A percentile compares a stretch with the other conserved stretches of the same genome.
Evolutionary conservation across 2,888 invertebrate genomes (phyloP).

Genomic region (Falcaria lacertinaria): DNA sequence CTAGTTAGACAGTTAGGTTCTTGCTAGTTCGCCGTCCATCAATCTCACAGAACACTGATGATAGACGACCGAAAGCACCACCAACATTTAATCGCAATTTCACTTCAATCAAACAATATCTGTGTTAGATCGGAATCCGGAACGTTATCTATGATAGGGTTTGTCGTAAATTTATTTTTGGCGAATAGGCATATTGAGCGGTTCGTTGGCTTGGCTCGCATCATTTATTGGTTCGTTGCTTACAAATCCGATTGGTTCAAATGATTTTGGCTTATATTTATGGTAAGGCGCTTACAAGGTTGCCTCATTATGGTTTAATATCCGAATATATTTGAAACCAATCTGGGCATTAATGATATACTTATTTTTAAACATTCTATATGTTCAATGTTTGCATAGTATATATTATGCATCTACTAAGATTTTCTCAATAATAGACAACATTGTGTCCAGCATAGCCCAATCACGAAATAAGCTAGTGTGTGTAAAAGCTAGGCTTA

Average conservation of each 20-base stretch:
- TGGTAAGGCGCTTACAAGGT: not conserved
- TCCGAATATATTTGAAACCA: not conserved
- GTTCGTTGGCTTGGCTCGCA: not conserved
- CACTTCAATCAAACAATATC: slow-evolving; percentile 13
- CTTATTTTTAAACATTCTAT: no score
- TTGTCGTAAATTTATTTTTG: slow-evolving; percentile 4
- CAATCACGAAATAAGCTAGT: no score
- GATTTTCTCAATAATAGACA: no score
- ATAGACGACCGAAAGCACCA: no score
- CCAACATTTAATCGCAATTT: no score
- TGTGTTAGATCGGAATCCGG: slow-evolving; percentile 1
- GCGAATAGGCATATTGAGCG: not conserved
- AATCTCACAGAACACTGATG: no score
- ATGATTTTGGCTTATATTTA: not conserved
- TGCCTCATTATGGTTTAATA: not conserved
- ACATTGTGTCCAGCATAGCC: no score
- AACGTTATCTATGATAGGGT: slow-evolving; percentile 4
- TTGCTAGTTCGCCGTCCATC: no score
- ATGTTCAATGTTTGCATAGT: no score
- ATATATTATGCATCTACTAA: no score
- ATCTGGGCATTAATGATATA: not conserved
- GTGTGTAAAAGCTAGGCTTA: not conserved
- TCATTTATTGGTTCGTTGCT: not conserved
- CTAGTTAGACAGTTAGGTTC: no score
- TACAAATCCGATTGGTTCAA: not conserved